Percentiles rank a stretch among this genome's conserved stretches.
Evolutionary conservation across 2,797 vertebrate genomes (phyloP).

Genomic region (Microctenopoma lineatum): DNA sequence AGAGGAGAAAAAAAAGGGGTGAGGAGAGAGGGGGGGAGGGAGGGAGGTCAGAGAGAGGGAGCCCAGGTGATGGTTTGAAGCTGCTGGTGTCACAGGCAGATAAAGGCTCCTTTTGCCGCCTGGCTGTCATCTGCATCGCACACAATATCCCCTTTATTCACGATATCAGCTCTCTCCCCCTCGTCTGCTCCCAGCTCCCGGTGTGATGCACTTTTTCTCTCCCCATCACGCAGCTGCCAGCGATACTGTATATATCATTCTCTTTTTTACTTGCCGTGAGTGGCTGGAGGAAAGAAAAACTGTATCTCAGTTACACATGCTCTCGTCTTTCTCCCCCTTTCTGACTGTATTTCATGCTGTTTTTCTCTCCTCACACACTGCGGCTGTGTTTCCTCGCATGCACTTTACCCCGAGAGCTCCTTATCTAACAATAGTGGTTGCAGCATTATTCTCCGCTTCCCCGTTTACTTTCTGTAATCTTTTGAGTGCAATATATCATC

Average conservation of each 20-base stretch:
- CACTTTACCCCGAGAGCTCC: slow-evolving; percentile 18
- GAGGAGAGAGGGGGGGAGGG: slow-evolving; percentile 36
- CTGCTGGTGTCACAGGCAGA: slow-evolving; percentile 69
- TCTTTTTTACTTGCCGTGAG: slow-evolving; percentile 27
- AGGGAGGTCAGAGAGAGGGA: slow-evolving; percentile 62
- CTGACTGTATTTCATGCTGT: slow-evolving; percentile 1
- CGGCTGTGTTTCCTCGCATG: slow-evolving; percentile 9
- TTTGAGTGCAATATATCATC: slow-evolving; percentile 39
- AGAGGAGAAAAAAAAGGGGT: slow-evolving; percentile 37
- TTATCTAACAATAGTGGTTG: slow-evolving; percentile 37
- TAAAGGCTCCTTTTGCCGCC: slow-evolving; percentile 62
- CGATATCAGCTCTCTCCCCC: slow-evolving; percentile 68
- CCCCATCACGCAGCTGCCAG: slow-evolving; percentile 69
- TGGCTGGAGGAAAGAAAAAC: slow-evolving; percentile 9
- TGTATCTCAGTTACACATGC: slow-evolving; percentile 47
- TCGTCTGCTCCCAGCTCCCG: slow-evolving; percentile 66
- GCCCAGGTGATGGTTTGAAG: slow-evolving; percentile 69
- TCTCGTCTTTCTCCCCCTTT: slow-evolving; percentile 20
- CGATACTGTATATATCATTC: slow-evolving; percentile 65
- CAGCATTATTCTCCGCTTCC: slow-evolving; percentile 30
- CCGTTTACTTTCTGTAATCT: slow-evolving; percentile 38
- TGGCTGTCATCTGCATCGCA: slow-evolving; percentile 73
- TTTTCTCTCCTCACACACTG: slow-evolving; percentile 21
- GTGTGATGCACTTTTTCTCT: slow-evolving; percentile 65
- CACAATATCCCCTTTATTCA: slow-evolving; percentile 73